phyloP scores from a whole-genome alignment of 2,113 vertebrate genomes.

The Tychaedon coryphoeus region DNA sequence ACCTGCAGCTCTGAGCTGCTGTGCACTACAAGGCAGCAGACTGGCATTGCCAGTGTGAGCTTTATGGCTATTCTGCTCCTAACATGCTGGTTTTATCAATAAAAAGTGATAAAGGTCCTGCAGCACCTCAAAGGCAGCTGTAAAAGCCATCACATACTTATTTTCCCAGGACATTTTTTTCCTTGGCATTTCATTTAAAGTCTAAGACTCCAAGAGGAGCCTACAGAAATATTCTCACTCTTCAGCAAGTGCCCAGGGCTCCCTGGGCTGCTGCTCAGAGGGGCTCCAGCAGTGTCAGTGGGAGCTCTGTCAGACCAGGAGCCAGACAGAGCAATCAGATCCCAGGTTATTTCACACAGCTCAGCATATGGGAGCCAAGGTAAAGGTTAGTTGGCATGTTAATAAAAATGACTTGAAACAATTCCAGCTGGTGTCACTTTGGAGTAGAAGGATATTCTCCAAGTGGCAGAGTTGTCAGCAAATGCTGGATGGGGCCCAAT shows the following conservation, averaged over 20 bases:
- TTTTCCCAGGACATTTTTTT: background rate
- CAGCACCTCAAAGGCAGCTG: background rate
- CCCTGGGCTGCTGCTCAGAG: background rate
- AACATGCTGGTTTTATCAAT: background rate
- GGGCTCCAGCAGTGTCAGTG: background rate
- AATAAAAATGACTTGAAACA: background rate
- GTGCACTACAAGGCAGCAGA: background rate
- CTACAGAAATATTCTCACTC: background rate
- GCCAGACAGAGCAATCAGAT: background rate
- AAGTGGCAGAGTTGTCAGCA: background rate
- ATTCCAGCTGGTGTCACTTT: background rate
- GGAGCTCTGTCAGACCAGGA: background rate
- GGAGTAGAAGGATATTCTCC: background rate
- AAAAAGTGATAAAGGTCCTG: background rate
- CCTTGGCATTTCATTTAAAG: background rate
- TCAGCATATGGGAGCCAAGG: background rate
- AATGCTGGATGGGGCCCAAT: background rate
- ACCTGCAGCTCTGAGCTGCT: background rate
- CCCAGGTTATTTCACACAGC: background rate
- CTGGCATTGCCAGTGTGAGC: background rate
- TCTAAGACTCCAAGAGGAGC: background rate
- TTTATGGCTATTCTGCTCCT: background rate
- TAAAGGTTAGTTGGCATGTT: background rate
- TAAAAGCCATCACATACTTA: background rate
- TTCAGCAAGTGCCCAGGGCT: background rate